Evolutionary conservation across 2,113 vertebrate genomes (phyloP).

Genomic region (Dendrocopos noguchii): DNA sequence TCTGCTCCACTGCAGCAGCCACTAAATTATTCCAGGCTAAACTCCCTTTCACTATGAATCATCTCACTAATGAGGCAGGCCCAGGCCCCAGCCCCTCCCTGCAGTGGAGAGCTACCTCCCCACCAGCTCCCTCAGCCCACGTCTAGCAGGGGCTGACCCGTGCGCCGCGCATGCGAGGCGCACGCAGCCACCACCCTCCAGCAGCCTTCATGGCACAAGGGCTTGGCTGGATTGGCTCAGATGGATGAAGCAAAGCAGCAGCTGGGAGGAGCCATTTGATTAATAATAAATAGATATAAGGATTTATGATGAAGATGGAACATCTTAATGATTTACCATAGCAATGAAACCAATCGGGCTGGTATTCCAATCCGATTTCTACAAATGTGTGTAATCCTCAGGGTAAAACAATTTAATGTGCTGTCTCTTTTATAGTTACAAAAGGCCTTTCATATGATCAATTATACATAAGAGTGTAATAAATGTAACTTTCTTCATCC

Average conservation of each 20-base stretch:
- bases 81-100: constrained; percentile 29
- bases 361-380: constrained; percentile 78
- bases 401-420: constrained; percentile 86
- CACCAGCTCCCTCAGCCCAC: constrained; percentile 40
- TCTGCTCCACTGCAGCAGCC: constrained; percentile 6
- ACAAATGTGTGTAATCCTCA: constrained; percentile 83
- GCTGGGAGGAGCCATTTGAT: constrained; percentile 75
- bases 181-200: constrained; percentile 19
- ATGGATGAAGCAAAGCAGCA: constrained; percentile 68
- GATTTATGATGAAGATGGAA: constrained; percentile 77
- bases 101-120: constrained; percentile 46
- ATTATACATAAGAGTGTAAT: constrained; percentile 86
- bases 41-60: constrained; percentile 57
- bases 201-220: constrained; percentile 33
- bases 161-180: constrained; percentile 21
- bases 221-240: constrained; percentile 62
- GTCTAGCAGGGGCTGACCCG: constrained; percentile 51
- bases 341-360: constrained; percentile 79
- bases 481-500: constrained; percentile 86
- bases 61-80: constrained; percentile 54
- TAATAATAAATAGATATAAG: constrained; percentile 79
- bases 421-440: constrained; percentile 87
- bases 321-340: constrained; percentile 82
- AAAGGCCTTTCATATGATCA: constrained; percentile 85
- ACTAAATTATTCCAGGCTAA: constrained; percentile 64